Percentiles rank a stretch among this genome's conserved stretches.
Evolutionary conservation across 2,888 invertebrate species (phyloP).

Genomic region (Andrena camellia): DNA sequence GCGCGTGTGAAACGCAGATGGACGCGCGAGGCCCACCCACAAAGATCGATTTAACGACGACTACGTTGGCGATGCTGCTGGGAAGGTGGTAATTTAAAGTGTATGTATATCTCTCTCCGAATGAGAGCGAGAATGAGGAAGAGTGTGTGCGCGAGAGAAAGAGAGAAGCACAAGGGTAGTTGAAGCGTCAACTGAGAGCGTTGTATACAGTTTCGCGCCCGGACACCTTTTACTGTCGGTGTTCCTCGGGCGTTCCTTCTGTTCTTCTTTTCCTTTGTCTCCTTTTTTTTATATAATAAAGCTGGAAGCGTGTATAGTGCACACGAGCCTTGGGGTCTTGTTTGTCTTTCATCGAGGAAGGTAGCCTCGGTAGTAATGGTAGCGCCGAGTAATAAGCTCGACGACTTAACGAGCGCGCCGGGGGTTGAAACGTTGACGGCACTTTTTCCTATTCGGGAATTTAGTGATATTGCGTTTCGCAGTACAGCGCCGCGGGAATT

Average conservation of each 20-base stretch:
- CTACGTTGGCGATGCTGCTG: slow-evolving; percentile 51
- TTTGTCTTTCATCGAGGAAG: slow-evolving; percentile 29
- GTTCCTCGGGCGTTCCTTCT: slow-evolving; percentile 23
- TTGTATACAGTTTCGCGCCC: slow-evolving; percentile 52
- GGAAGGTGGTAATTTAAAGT: slow-evolving; percentile 63
- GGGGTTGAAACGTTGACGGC: slow-evolving; percentile 47
- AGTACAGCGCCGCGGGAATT: slow-evolving; percentile 10
- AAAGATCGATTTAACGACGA: slow-evolving; percentile 61
- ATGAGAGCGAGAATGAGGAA: slow-evolving; percentile 36
- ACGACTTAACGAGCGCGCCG: slow-evolving; percentile 36
- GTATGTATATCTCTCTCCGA: slow-evolving; percentile 40
- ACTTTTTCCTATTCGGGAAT: slow-evolving; percentile 16
- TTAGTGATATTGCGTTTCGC: slow-evolving; percentile 25
- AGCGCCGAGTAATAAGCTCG: slow-evolving; percentile 48
- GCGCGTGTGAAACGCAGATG: slow-evolving; percentile 55
- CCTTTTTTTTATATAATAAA: slow-evolving; percentile 74
- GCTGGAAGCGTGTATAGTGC: slow-evolving; percentile 43
- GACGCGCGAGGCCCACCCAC: slow-evolving; percentile 65
- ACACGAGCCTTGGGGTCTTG: slow-evolving; percentile 37
- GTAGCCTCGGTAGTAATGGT: slow-evolving; percentile 36
- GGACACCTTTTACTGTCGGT: slow-evolving; percentile 23
- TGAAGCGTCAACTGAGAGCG: slow-evolving; percentile 35
- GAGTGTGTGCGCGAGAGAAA: slow-evolving; percentile 27
- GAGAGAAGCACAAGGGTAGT: slow-evolving; percentile 25
- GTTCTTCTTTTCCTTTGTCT: slow-evolving; percentile 20